Evolutionary conservation across 2,888 invertebrate genomes (phyloP).

Genomic region (Spisula solida): DNA sequence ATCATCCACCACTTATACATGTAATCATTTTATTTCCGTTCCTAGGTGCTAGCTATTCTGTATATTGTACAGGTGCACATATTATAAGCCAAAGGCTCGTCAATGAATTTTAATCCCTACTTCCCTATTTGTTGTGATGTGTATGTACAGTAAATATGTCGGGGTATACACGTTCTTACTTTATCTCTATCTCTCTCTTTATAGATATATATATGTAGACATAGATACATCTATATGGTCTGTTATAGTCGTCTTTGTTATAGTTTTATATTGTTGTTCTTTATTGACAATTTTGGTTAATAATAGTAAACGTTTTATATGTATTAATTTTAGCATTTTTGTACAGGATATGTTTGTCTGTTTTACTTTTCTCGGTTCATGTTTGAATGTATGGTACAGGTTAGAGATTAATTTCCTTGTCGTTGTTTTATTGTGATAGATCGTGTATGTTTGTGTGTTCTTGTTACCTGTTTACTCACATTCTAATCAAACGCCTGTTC

Average conservation of each 20-base stretch:
- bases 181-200: no score
- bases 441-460: constrained; percentile 7
- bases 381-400: constrained; percentile 28
- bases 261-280: constrained; percentile 48
- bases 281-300: constrained; percentile 42
- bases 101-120: constrained; percentile 5
- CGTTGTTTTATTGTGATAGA: constrained; percentile 37
- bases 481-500: background rate
- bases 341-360: constrained; percentile 34
- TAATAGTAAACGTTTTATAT: constrained; percentile 32
- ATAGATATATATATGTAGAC: constrained; percentile 24
- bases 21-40: constrained; percentile 24
- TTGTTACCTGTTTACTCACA: background rate
- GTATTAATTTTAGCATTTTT: constrained; percentile 38
- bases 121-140: constrained; percentile 15
- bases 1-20: constrained; percentile 18
- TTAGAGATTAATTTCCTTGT: constrained; percentile 20
- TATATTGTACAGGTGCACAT: constrained; percentile 31
- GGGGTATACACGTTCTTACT: background rate
- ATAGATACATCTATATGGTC: constrained; percentile 40
- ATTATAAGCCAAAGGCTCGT: constrained; percentile 38
- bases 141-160: background rate
- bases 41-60: constrained; percentile 39
- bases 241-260: constrained; percentile 47
- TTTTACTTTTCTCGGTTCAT: constrained; percentile 30